phyloP scores from a whole-genome alignment of 1,140 invertebrate species.

The Brachionus plicatilis region DNA sequence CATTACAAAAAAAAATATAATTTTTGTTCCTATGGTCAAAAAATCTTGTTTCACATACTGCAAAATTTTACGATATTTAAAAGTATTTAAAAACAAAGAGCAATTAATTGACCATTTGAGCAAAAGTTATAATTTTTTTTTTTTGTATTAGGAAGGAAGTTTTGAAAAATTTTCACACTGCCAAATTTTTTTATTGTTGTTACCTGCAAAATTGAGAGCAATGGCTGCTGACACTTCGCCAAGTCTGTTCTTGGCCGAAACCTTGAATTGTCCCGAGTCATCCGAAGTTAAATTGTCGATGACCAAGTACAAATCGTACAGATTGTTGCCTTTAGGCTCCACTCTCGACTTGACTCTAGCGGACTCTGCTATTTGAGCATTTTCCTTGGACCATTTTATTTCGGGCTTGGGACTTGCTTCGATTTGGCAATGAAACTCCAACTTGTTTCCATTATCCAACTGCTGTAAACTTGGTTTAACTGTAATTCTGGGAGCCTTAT shows the following conservation, averaged over 20 bases:
- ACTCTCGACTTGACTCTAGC: neutral
- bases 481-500: conserved; percentile 73
- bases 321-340: neutral
- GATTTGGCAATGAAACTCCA: conserved; percentile 86
- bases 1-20: neutral
- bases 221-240: conserved; percentile 91
- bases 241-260: conserved; percentile 89
- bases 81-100: too few species aligned
- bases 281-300: conserved; percentile 34
- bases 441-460: conserved; percentile 85
- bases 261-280: conserved; percentile 87
- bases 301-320: conserved; percentile 5
- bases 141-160: too few species aligned
- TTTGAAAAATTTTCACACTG: too few species aligned
- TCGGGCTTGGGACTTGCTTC: conserved; percentile 80
- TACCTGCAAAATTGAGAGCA: conserved; percentile 92
- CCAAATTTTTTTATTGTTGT: conserved; percentile 54
- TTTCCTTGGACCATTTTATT: conserved; percentile 82
- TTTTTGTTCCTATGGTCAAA: neutral
- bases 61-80: too few species aligned
- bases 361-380: conserved; percentile 59
- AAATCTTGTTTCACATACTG: too few species aligned
- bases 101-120: too few species aligned
- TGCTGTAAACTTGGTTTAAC: conserved; percentile 93
- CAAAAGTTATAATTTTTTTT: too few species aligned